Evolutionary conservation across 2,888 invertebrate genomes (phyloP), one percentile per base, ranked within the genome.

Genomic region (Sphaerophoria taeniata): DNA sequence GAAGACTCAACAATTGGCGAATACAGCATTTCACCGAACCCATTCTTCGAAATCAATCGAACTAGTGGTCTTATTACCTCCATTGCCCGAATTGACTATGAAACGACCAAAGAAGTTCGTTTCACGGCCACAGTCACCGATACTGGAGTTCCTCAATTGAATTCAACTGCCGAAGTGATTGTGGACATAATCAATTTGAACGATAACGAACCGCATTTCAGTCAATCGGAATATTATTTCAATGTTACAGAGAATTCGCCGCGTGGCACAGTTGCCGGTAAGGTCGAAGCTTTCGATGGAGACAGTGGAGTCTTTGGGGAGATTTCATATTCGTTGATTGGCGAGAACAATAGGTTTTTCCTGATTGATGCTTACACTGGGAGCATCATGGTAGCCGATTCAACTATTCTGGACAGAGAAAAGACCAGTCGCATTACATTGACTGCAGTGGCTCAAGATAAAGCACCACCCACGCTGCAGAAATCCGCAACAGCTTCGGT

Each of bases 51-150:
- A 76, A 95, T 98, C 51, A 96, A 97, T 90, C 95, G 96, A 89
- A 94, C 95, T 6, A 96, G 97, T 69, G 97, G 97, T 93, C 91
- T 89, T 5, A 95, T 98, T 2, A 95, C 95, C 88, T 95, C 96
- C 0, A 95, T 94, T 43, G 94, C 95, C 87, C 93, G 95, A 12
- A 95, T 98, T 67, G 98, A 98, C 92, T 98, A 95, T 91, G 98
- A 98, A 90, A 93, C 94, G 88, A 93, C 95, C 0, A 95, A 96
- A 88, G 93, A 93, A 55, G 93, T 97, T 3, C 95, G 96, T 90
- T 97, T 98, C 90, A 95, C 95, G 0, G 95, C 97, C 0, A 93
- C 95, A 1, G 98, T 97, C 0, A 96, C 94, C 88, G 98, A 98
- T 91, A 96, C 96, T 0, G 98, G 98, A 2, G 95, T 96, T 0